Percentiles rank a stretch among this genome's conserved stretches.
Evolutionary conservation across 2,888 invertebrate genomes (phyloP).

Genomic region (Sussaba pulchella): DNA sequence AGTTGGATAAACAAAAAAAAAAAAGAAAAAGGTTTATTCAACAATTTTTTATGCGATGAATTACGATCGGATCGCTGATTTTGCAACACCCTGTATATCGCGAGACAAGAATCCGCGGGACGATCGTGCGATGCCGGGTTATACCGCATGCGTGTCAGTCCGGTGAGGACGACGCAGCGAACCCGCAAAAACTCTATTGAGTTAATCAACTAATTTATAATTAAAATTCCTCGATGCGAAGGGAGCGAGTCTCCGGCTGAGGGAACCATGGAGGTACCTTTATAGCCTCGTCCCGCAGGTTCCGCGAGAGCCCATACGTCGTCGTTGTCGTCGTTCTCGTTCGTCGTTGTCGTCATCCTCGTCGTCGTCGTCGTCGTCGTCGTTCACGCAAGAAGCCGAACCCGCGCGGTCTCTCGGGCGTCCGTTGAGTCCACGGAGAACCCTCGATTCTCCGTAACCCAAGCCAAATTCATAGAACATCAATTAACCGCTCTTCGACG

Average conservation of each 20-base stretch:
- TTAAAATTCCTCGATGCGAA: constrained; percentile 83
- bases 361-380: constrained; percentile 66
- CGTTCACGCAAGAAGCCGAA: constrained; percentile 62
- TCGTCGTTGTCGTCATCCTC: no score
- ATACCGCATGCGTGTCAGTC: constrained; percentile 71
- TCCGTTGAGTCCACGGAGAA: constrained; percentile 50
- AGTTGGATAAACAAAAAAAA: no score
- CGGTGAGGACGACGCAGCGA: constrained; percentile 77
- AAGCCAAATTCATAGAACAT: constrained; percentile 83
- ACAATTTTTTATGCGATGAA: background rate
- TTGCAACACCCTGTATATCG: constrained; percentile 29
- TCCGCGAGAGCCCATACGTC: constrained; percentile 54
- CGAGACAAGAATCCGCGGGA: constrained; percentile 33
- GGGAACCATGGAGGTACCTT: constrained; percentile 46
- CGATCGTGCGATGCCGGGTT: constrained; percentile 54
- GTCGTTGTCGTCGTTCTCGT: no score
- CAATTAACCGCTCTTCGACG: constrained; percentile 81
- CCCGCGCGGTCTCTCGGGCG: constrained; percentile 39
- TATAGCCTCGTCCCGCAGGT: constrained; percentile 28
- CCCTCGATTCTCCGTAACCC: constrained; percentile 82
- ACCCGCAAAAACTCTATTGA: constrained; percentile 83
- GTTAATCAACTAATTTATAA: constrained; percentile 85
- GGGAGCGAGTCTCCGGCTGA: constrained; percentile 69
- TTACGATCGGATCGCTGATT: background rate
- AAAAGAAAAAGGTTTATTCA: background rate